phyloP scores from a whole-genome alignment of 1,140 invertebrate species.

The Lucilia cuprina region DNA sequence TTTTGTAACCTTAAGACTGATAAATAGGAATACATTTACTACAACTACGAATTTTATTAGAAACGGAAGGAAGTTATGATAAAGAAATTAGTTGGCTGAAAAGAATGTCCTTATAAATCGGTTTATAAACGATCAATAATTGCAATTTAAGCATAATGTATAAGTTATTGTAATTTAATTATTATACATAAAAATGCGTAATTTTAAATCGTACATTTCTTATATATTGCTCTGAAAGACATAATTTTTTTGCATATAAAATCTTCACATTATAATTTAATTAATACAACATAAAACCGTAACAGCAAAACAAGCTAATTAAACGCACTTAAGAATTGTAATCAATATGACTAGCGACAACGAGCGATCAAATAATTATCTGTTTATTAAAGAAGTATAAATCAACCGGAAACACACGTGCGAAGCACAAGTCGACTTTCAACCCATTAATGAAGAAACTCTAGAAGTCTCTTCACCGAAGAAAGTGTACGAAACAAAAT shows the following conservation, averaged over 20 bases:
- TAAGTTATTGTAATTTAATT: not conserved
- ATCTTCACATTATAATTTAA: no score
- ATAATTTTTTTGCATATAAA: no score
- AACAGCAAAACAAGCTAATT: constrained; percentile 24
- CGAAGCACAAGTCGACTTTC: constrained; percentile 19
- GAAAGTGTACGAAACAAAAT: not conserved
- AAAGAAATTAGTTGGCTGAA: not conserved
- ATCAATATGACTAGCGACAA: constrained; percentile 20
- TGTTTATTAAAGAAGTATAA: not conserved
- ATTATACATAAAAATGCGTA: no score
- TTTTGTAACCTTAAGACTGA: not conserved
- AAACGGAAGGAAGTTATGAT: not conserved
- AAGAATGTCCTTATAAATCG: not conserved
- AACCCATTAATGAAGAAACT: constrained; percentile 26
- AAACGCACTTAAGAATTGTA: constrained; percentile 26
- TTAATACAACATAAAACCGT: not conserved
- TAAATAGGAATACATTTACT: not conserved
- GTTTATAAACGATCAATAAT: not conserved
- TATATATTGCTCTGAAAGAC: no score
- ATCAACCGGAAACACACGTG: not conserved
- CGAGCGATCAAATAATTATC: constrained; percentile 24
- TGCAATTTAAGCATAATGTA: not conserved
- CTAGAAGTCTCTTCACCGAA: not conserved
- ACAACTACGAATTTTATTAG: not conserved
- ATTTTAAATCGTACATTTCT: no score